A percentile compares a stretch with the other conserved stretches of the same genome.
These are phyloP conservation scores for Clistopyga incitator DNA, from an alignment of 2,888 invertebrate genomes.

Conservation along the genomic window DNA sequence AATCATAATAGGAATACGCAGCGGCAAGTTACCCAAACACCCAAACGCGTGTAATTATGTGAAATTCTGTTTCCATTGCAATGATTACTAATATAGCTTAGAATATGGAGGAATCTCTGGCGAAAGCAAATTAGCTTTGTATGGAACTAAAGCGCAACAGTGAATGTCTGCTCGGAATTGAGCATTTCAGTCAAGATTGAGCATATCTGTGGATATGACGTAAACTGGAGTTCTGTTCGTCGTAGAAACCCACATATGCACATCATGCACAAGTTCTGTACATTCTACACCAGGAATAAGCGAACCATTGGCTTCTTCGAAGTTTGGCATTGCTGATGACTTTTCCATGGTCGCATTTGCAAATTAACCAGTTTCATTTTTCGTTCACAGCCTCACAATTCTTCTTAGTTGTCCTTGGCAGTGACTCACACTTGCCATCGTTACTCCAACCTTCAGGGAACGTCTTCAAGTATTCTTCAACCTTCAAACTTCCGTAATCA, in stretches of 20 bases:
- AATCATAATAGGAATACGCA: conserved; percentile 32
- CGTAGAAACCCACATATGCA: background rate
- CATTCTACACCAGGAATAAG: background rate
- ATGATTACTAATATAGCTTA: conserved; percentile 56
- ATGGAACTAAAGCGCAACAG: conserved; percentile 8
- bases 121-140: conserved; percentile 57
- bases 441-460: background rate
- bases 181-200: conserved; percentile 40
- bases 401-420: background rate
- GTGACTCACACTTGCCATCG: background rate
- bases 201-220: conserved; percentile 17
- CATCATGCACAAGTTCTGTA: background rate
- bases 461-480: background rate
- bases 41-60: conserved; percentile 39
- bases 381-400: background rate
- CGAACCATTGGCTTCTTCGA: background rate
- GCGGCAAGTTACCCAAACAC: conserved; percentile 28
- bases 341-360: conserved; percentile 16
- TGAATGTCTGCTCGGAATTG: background rate
- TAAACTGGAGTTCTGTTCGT: conserved; percentile 22
- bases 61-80: conserved; percentile 22
- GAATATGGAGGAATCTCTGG: conserved; percentile 32
- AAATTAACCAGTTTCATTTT: background rate
- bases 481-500: background rate
- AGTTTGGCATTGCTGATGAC: background rate